phyloP scores from a whole-genome alignment of 2,797 vertebrate species.

The Salmo trutta region DNA sequence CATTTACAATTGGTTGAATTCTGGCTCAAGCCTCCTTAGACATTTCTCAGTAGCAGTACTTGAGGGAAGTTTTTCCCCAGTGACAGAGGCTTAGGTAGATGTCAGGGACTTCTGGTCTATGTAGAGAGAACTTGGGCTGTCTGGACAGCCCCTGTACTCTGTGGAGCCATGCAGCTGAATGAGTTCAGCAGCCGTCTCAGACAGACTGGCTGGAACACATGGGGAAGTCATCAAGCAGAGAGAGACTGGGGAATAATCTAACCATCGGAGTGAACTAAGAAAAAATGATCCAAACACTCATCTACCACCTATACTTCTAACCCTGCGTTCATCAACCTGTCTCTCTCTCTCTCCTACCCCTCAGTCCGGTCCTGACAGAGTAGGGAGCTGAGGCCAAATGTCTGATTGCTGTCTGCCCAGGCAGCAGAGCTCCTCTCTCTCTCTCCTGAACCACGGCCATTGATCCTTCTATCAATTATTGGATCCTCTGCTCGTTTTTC shows the following conservation, averaged over 20 bases:
- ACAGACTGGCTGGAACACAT: background rate
- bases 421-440: conserved; percentile 46
- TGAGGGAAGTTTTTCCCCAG: background rate
- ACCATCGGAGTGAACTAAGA: background rate
- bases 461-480: conserved; percentile 44
- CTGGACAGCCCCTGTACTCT: background rate
- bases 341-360: background rate
- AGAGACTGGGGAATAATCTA: conserved; percentile 2
- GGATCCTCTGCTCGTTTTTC: conserved; percentile 23
- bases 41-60: background rate
- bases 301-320: background rate
- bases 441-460: conserved; percentile 24
- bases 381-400: background rate
- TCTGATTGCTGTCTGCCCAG: conserved; percentile 32
- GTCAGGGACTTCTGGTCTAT: background rate
- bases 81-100: background rate
- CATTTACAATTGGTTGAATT: background rate
- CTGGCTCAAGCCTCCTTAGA: background rate
- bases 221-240: conserved; percentile 2
- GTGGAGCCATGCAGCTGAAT: background rate
- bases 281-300: background rate
- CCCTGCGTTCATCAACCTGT: background rate
- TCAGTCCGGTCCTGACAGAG: background rate
- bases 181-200: background rate
- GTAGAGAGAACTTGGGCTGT: background rate